Evolutionary conservation across 1,140 invertebrate genomes (phyloP), one percentile per base, ranked within the genome.

Genomic region (Matsumurasca onukii): DNA sequence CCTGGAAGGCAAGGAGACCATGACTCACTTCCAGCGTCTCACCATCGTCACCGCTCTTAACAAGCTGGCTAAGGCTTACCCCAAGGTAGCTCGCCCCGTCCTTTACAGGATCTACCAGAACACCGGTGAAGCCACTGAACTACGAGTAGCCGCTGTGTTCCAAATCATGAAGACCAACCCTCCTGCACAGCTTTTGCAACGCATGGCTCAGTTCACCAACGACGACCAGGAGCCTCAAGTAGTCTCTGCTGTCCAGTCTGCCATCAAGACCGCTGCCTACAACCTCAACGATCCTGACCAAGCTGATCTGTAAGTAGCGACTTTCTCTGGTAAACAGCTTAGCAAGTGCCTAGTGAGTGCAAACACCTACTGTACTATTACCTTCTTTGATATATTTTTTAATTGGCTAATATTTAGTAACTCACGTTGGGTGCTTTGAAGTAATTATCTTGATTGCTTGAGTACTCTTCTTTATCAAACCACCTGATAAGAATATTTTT

Each of bases 51-150:
- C 81, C 22, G 78, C 80, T 31, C 70, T 91, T 65, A 75, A 79
- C 48, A 76, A 80, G 64, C 72, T 90, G 2, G 78, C 80, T 15
- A 70, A 74, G 5, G 73, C 77, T 39, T 73, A 81, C 48, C 86
- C 88, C 17, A 77, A 76, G 68, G 49, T 81, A 1, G 84, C 80
- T 0, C 81, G 82, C 31, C 75, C 82, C 20, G 82, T 88, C 3
- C 74, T 89, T 0, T 89, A 82, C 77, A 88, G 84, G 72, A 85
- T 90, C 66, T 86, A 90, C 70, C 80, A 83, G 69, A 90, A 90
- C 76, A 79, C 79, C 13, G 82, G 79, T 49, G 89, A 91, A 71
- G 72, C 80, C n/a, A 82, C 85, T 66, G 83, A 89, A 79, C 78
- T 90, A 1, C 83, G 89, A 71, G 82, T 83, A 30, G 83, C 84